Conservation (phyloP, 2,797 vertebrate genomes). For the Takifugu ocellatus region DNA sequence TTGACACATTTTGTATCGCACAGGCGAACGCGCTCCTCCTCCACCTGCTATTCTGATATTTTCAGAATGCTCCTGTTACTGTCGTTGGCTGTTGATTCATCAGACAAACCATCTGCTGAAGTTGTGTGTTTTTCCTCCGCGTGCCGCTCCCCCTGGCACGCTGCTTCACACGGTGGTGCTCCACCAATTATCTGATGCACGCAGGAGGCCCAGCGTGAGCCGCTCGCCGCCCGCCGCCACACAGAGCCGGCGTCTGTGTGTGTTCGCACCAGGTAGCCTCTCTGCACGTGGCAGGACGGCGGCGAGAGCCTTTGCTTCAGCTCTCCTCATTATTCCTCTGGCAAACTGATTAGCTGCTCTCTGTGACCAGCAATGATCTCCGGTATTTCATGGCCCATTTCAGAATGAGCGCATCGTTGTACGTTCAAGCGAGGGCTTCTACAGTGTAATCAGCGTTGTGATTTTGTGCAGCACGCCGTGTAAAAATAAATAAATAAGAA, state of each 20-base stretch:
- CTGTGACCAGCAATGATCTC: slow-evolving; percentile 55
- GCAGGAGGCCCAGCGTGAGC: slow-evolving; percentile 61
- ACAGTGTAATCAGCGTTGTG: slow-evolving; percentile 32
- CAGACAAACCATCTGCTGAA: slow-evolving; percentile 75
- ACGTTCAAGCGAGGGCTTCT: slow-evolving; percentile 45
- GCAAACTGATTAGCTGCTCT: slow-evolving; percentile 64
- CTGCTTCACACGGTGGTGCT: slow-evolving; percentile 54
- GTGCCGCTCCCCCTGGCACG: slow-evolving; percentile 49
- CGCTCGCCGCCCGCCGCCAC: slow-evolving; percentile 47
- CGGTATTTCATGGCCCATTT: slow-evolving; percentile 73
- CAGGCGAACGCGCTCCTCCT: slow-evolving; percentile 19
- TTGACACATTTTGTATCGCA: slow-evolving; percentile 45
- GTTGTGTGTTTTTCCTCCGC: slow-evolving; percentile 67
- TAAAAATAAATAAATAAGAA: slow-evolving; percentile 36
- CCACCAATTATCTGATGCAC: slow-evolving; percentile 69
- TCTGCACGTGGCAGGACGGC: slow-evolving; percentile 54
- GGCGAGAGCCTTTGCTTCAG: slow-evolving; percentile 45
- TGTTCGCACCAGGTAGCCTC: slow-evolving; percentile 66
- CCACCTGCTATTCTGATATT: slow-evolving; percentile 19
- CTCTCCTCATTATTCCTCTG: slow-evolving; percentile 62
- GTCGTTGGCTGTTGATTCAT: slow-evolving; percentile 71
- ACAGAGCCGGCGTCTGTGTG: slow-evolving; percentile 55
- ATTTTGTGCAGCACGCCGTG: slow-evolving; percentile 55
- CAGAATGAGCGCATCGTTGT: slow-evolving; percentile 60
- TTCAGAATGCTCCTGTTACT: slow-evolving; percentile 25